Conservation (phyloP, 2,113 vertebrate species). For the Atractosteus spatula region DNA sequence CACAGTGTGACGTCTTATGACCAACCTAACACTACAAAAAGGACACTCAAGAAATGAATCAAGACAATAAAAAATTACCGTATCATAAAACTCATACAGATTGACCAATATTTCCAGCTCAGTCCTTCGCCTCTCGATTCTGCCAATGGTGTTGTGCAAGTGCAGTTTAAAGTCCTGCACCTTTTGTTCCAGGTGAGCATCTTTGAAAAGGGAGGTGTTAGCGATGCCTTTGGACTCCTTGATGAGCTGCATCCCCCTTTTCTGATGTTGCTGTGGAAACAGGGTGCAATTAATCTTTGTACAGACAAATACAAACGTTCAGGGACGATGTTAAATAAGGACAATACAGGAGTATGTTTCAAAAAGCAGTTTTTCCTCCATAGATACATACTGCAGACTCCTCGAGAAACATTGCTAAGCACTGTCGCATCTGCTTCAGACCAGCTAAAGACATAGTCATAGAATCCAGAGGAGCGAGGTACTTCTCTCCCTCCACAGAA, state of each 20-base stretch:
- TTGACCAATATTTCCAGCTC: conserved; percentile 62
- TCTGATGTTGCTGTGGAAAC: conserved; percentile 58
- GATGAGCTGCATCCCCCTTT: conserved; percentile 52
- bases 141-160: conserved; percentile 48
- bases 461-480: conserved; percentile 52
- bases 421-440: conserved; percentile 51
- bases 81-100: conserved; percentile 69
- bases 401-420: conserved; percentile 54
- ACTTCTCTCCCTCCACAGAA: conserved; percentile 59
- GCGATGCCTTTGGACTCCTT: conserved; percentile 54
- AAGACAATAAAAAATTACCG: conserved; percentile 43
- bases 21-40: too few species aligned
- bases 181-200: conserved; percentile 15
- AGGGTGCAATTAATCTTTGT: neutral
- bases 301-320: too few species aligned
- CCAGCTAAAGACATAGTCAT: conserved; percentile 45
- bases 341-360: neutral
- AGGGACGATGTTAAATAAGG: too few species aligned
- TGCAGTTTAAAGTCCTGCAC: conserved; percentile 54
- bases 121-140: conserved; percentile 50
- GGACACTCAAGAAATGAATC: too few species aligned
- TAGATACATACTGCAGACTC: conserved; percentile 53
- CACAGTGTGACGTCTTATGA: too few species aligned
- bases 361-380: neutral
- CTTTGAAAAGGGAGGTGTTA: conserved; percentile 29